Base-by-base conservation (phyloP, 2,797 vertebrate genomes). In the Myotis daubentonii region DNA sequence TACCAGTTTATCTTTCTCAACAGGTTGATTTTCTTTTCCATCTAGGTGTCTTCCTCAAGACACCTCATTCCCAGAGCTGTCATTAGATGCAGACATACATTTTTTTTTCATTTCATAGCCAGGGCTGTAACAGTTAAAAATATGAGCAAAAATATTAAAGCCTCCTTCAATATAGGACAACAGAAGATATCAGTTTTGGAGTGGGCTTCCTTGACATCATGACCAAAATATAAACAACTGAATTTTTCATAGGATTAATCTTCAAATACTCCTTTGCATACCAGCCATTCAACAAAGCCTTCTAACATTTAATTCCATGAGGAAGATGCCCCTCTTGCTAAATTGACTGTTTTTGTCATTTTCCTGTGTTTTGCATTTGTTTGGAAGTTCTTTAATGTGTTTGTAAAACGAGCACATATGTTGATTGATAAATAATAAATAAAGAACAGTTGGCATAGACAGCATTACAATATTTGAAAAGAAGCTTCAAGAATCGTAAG, bases 321-420 rank as follows among this genome's bases (percentile, higher is more conserved):
- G 47, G 49, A 91, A 93, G 8, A 25, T 60, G 20, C 53, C 20
- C 7, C 11, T 87, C 10, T 65, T 82, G 22, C 19, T 76, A 72
- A 75, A 13, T 90, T 20, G 70, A 82, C 49, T 70, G 38, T 62
- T 74, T 80, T 38, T 85, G 41, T 87, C 47, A 55, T 81, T 91
- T 96, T 57, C 51, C 44, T 83, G 55, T 79, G 57, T 81, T 89
- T 94, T 92, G 36, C 13, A 71, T 94, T 94, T 87, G 55, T 93
- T 94, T 94, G 78, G 93, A 95, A 97, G 30, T 41, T 90, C 60
- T 90, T 95, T 92, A 92, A 87, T 95, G 68, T 93, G 33, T 75
- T 90, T 86, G 33, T 92, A 84, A 93, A 95, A 85, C 66, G 57
- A 92, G 93, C 38, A 71, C 38, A 90, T 82, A 92, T 88, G 82